These are phyloP conservation scores for Propithecus deckenii DNA, from an alignment of 2,797 vertebrate genomes.

Conservation along the genomic window DNA sequence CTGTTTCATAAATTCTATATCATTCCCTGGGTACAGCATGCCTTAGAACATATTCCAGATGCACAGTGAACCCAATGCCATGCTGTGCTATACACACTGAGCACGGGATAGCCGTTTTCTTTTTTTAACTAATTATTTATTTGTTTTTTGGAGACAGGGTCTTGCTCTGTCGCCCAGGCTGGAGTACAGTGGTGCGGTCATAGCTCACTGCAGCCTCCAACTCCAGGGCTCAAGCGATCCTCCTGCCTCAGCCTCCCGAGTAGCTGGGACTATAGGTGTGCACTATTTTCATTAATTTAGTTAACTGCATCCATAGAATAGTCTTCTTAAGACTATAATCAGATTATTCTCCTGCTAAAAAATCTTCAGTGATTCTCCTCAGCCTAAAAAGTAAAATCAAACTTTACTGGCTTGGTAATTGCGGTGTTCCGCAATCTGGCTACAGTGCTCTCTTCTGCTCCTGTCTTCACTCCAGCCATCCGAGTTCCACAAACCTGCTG, in stretches of 20 bases:
- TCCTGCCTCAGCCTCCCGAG: not conserved
- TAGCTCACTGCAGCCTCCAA: not conserved
- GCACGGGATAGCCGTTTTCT: fast-evolving
- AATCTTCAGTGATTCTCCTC: not conserved
- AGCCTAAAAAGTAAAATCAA: not conserved
- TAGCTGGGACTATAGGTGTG: not conserved
- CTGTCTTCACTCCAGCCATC: not conserved
- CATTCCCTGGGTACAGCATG: not conserved
- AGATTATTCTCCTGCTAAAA: not conserved
- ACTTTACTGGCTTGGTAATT: not conserved
- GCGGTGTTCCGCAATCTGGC: not conserved
- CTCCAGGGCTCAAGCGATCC: not conserved
- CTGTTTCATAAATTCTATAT: not conserved
- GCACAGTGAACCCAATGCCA: fast-evolving
- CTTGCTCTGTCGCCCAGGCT: not conserved
- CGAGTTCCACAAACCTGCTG: not conserved
- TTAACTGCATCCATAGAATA: not conserved
- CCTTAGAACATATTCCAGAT: not conserved
- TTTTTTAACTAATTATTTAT: not conserved
- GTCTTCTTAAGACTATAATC: not conserved
- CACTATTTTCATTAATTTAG: not conserved
- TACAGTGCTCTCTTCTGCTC: not conserved
- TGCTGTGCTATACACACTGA: fast-evolving
- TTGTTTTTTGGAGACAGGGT: not conserved
- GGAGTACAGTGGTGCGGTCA: not conserved